Percentiles rank a stretch among this genome's conserved stretches.
Conservation (phyloP, 2,797 vertebrate species). For the Prunella strophiata region DNA sequence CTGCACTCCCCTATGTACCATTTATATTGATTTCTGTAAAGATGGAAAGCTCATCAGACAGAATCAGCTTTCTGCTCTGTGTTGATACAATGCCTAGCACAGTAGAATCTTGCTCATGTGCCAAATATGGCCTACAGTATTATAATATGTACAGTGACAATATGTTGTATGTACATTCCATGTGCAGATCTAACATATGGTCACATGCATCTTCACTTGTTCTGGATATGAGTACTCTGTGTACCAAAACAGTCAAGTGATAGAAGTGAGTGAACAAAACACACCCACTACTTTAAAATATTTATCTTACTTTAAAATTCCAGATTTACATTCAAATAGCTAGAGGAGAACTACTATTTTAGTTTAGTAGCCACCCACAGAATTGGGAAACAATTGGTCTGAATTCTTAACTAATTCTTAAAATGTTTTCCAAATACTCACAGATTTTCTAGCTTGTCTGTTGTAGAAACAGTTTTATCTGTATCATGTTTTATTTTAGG, state of each 20-base stretch:
- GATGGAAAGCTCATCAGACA: background rate
- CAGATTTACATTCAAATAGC: no score
- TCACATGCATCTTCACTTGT: accelerated
- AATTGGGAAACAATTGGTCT: background rate
- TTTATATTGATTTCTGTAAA: background rate
- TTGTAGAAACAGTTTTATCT: background rate
- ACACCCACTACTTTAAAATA: background rate
- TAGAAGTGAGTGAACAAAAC: background rate
- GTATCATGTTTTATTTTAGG: background rate
- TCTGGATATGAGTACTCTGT: background rate
- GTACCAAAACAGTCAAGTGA: background rate
- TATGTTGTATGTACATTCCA: background rate
- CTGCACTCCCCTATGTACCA: background rate
- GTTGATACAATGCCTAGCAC: background rate
- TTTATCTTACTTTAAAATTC: no score
- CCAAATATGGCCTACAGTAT: background rate
- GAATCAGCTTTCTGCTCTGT: background rate
- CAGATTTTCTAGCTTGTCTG: background rate
- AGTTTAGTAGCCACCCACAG: background rate
- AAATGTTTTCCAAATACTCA: background rate
- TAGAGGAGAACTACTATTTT: background rate
- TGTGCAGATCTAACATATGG: background rate
- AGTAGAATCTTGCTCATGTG: background rate
- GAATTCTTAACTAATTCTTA: background rate
- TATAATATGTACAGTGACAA: background rate